phyloP scores from a whole-genome alignment of 2,888 invertebrate species.

The Acanthococcus lagerstroemiae region DNA sequence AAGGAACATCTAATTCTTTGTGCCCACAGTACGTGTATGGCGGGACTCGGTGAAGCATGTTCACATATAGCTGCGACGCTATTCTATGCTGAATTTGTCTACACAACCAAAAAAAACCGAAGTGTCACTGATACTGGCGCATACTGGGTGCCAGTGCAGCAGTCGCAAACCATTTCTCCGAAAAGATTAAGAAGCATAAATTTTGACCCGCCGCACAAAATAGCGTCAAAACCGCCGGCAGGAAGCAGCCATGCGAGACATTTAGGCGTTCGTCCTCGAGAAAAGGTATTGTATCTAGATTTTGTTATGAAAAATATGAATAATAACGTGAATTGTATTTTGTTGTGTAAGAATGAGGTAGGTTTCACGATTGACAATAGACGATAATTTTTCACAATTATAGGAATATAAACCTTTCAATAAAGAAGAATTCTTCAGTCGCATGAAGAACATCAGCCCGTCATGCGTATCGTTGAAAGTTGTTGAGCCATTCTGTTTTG shows the following conservation, averaged over 20 bases:
- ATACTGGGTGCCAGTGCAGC: neutral
- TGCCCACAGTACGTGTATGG: slow-evolving; percentile 10
- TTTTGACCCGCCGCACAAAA: slow-evolving; percentile 3
- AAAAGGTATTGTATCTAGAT: too few relatives aligned
- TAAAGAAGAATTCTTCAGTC: neutral
- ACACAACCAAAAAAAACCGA: neutral
- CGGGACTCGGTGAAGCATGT: neutral
- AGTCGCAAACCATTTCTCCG: neutral
- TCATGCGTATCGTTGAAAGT: slow-evolving; percentile 2
- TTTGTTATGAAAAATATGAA: too few relatives aligned
- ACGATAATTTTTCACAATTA: too few relatives aligned
- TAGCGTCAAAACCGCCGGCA: neutral
- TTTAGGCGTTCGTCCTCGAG: too few relatives aligned
- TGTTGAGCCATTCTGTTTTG: neutral
- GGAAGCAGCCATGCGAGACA: too few relatives aligned
- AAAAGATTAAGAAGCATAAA: neutral
- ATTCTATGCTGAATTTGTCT: slow-evolving; percentile 4
- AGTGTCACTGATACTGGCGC: slow-evolving; percentile 3
- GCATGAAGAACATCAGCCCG: neutral
- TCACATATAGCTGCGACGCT: neutral
- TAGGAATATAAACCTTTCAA: too few relatives aligned
- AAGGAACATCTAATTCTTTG: neutral
- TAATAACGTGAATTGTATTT: slow-evolving; percentile 1
- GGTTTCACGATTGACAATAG: too few relatives aligned
- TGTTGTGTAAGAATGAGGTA: neutral